Percentiles rank a stretch among this genome's conserved stretches.
phyloP scores from a whole-genome alignment of 2,888 invertebrate species.

The Lathronympha strigana region DNA sequence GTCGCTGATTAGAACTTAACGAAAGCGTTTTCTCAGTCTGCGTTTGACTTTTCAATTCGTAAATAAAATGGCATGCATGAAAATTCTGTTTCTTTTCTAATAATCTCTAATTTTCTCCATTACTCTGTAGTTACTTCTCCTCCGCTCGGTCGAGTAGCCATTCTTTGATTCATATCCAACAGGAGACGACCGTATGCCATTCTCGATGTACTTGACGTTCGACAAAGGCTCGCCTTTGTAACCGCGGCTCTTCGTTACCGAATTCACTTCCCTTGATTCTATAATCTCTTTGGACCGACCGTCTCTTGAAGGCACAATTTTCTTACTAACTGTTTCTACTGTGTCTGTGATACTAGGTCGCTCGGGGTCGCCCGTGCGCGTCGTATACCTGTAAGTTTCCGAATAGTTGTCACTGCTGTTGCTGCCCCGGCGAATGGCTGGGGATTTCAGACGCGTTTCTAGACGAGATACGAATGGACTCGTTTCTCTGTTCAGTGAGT shows the following conservation, averaged over 20 bases:
- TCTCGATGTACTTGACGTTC: conserved; percentile 82
- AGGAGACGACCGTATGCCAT: conserved; percentile 70
- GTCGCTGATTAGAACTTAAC: conserved; percentile 57
- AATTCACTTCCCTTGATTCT: conserved; percentile 88
- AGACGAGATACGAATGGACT: conserved; percentile 78
- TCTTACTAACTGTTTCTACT: conserved; percentile 88
- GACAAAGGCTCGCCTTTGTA: conserved; percentile 78
- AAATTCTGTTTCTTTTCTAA: conserved; percentile 54
- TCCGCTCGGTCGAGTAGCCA: conserved; percentile 66
- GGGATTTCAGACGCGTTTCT: conserved; percentile 75
- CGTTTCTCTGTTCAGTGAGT: conserved; percentile 76
- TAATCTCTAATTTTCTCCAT: conserved; percentile 80
- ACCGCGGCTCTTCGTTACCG: conserved; percentile 86
- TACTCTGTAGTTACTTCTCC: conserved; percentile 77
- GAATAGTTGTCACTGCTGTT: conserved; percentile 88
- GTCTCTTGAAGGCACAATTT: conserved; percentile 86
- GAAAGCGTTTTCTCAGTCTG: conserved; percentile 76
- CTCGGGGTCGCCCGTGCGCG: conserved; percentile 86
- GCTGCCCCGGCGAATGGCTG: conserved; percentile 85
- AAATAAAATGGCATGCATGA: conserved; percentile 50
- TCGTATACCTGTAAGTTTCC: conserved; percentile 88
- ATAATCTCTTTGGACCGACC: conserved; percentile 87
- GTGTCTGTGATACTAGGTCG: conserved; percentile 89
- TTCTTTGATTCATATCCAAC: conserved; percentile 70
- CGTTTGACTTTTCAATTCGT: conserved; percentile 62